Conservation (phyloP, 2,888 invertebrate genomes). For the Actias luna region DNA sequence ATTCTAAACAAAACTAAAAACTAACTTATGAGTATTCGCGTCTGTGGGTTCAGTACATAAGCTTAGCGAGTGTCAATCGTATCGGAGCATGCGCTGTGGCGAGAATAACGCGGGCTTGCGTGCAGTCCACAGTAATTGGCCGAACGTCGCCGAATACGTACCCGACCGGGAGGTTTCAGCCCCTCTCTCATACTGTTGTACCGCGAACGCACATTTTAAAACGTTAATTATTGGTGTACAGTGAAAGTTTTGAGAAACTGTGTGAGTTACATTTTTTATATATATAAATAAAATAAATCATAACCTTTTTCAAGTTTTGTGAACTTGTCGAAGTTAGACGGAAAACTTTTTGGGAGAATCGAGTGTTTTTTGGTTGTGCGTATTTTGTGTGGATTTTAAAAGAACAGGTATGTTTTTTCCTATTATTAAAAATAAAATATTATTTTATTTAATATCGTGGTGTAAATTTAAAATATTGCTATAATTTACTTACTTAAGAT, state of each 20-base stretch:
- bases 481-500: no score
- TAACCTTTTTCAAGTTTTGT: conserved; percentile 1
- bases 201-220: conserved; percentile 12
- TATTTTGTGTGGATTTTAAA: conserved; percentile 13
- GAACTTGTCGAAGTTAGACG: conserved; percentile 3
- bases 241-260: conserved; percentile 10
- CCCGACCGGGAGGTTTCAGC: conserved; percentile 33
- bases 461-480: no score
- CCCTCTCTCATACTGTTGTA: conserved; percentile 2
- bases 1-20: conserved; percentile 71
- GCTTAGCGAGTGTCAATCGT: conserved; percentile 65
- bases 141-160: conserved; percentile 50
- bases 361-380: background rate
- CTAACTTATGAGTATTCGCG: conserved; percentile 73
- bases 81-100: conserved; percentile 62
- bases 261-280: conserved; percentile 6
- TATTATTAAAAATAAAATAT: background rate
- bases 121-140: conserved; percentile 73
- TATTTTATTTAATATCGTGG: no score
- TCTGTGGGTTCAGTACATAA: conserved; percentile 48
- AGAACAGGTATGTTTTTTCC: conserved; percentile 10
- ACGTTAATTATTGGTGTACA: conserved; percentile 7
- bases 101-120: conserved; percentile 54
- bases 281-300: no score
- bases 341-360: conserved; percentile 6